Percentiles rank a stretch among this genome's conserved stretches.
Conservation (phyloP, 2,797 vertebrate genomes). For the Arnoldichthys spilopterus region DNA sequence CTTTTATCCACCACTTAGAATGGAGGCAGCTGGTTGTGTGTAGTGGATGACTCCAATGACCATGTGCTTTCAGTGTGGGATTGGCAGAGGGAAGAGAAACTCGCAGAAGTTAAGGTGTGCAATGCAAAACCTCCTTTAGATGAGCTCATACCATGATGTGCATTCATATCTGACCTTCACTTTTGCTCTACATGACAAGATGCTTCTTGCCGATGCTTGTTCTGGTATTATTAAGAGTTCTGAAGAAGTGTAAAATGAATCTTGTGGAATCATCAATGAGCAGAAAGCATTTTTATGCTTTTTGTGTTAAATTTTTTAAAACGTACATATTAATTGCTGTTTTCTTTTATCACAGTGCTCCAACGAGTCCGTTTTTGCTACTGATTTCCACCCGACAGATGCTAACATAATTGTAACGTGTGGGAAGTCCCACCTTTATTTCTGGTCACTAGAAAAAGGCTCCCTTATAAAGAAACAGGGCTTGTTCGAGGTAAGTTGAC, state of each 20-base stretch:
- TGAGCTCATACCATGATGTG: neutral
- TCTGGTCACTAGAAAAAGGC: conserved; percentile 94
- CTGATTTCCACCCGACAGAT: conserved; percentile 97
- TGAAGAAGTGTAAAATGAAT: too few species aligned
- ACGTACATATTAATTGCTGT: neutral
- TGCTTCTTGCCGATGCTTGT: too few species aligned
- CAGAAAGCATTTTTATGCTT: too few species aligned
- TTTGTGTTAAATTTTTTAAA: too few species aligned
- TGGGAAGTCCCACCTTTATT: conserved; percentile 96
- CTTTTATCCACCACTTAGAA: conserved; percentile 79
- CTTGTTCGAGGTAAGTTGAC: conserved; percentile 89
- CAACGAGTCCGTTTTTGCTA: conserved; percentile 93
- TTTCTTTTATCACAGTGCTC: conserved; percentile 82
- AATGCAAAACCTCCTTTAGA: neutral
- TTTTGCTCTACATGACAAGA: neutral
- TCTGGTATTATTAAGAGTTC: neutral
- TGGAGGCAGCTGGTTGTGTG: conserved; percentile 91
- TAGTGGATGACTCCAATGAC: conserved; percentile 96
- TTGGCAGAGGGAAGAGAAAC: conserved; percentile 93
- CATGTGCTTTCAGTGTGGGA: conserved; percentile 98
- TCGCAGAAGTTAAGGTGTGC: conserved; percentile 92
- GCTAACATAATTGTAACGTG: conserved; percentile 94
- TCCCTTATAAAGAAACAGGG: conserved; percentile 94
- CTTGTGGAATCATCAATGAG: too few species aligned
- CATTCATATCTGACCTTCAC: neutral